These are phyloP conservation scores for Meriones unguiculatus DNA, from an alignment of 2,113 vertebrate genomes.

Conservation along the genomic window DNA sequence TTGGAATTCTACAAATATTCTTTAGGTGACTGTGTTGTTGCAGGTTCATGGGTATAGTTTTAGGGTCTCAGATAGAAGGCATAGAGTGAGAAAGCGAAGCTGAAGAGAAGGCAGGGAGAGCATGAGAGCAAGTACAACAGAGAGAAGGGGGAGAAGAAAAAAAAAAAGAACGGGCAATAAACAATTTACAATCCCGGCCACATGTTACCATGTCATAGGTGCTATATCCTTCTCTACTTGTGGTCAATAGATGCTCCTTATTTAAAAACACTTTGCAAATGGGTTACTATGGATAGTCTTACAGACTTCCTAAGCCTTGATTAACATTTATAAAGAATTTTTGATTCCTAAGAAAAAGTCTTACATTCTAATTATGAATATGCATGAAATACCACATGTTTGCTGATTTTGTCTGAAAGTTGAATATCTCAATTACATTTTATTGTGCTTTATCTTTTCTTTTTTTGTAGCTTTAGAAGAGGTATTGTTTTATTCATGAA, in stretches of 20 bases:
- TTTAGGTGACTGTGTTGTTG: background rate
- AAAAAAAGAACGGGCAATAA: background rate
- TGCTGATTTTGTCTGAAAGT: slow-evolving; percentile 74
- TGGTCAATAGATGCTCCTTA: background rate
- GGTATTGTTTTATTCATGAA: slow-evolving; percentile 81
- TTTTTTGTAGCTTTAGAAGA: slow-evolving; percentile 75
- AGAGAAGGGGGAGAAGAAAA: background rate
- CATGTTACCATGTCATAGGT: background rate
- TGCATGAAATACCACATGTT: slow-evolving; percentile 68
- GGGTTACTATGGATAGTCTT: background rate
- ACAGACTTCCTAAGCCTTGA: slow-evolving; percentile 15
- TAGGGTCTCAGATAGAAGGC: background rate
- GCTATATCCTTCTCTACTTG: background rate
- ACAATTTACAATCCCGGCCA: background rate
- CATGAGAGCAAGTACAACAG: background rate
- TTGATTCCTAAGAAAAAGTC: slow-evolving; percentile 19
- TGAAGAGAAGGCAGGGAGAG: background rate
- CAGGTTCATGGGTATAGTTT: no score
- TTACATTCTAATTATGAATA: slow-evolving; percentile 59
- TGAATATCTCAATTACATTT: slow-evolving; percentile 71
- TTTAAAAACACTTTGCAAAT: slow-evolving; percentile 31
- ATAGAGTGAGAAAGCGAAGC: background rate
- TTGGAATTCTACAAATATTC: background rate
- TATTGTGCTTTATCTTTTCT: slow-evolving; percentile 66
- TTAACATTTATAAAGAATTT: slow-evolving; percentile 64